Conservation (phyloP, 1,140 invertebrate genomes). For the Drosophila repletoides region DNA sequence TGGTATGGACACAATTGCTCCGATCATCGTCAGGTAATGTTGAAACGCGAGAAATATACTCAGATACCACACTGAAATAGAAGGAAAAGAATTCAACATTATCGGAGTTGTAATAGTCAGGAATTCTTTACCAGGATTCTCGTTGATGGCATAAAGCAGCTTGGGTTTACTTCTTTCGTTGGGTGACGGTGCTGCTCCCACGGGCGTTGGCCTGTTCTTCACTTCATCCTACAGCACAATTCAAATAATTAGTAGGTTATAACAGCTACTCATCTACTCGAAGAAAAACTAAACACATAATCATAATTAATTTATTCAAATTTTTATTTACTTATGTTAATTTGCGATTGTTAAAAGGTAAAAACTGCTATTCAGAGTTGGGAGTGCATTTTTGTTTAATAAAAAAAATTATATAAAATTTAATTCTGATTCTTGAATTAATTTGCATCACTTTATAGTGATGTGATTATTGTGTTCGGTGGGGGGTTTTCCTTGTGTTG, state of each 20-base stretch:
- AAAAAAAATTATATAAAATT: slow-evolving; percentile 34
- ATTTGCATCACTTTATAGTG: slow-evolving; percentile 51
- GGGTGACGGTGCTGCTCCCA: slow-evolving; percentile 1
- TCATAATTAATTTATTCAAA: slow-evolving; percentile 38
- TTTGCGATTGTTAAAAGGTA: slow-evolving; percentile 15
- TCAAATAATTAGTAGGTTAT: slow-evolving; percentile 11
- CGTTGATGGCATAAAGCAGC: slow-evolving; percentile 89
- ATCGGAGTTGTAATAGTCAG: background rate
- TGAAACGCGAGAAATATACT: slow-evolving; percentile 91
- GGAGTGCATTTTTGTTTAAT: slow-evolving; percentile 39
- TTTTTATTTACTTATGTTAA: slow-evolving; percentile 61
- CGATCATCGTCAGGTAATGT: slow-evolving; percentile 95
- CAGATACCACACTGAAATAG: slow-evolving; percentile 86
- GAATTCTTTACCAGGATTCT: slow-evolving; percentile 85
- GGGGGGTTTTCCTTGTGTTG: slow-evolving; percentile 21
- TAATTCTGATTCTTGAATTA: slow-evolving; percentile 45
- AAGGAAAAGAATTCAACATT: too few relatives aligned
- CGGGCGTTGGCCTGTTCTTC: slow-evolving; percentile 22
- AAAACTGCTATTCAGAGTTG: background rate
- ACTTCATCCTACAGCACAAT: slow-evolving; percentile 20
- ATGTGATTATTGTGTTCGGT: slow-evolving; percentile 6
- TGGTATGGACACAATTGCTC: slow-evolving; percentile 92
- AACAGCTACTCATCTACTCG: slow-evolving; percentile 5
- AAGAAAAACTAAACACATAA: background rate
- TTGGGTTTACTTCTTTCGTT: slow-evolving; percentile 58